Conservation (phyloP, 2,888 invertebrate species). For the Macrophya annulata region DNA sequence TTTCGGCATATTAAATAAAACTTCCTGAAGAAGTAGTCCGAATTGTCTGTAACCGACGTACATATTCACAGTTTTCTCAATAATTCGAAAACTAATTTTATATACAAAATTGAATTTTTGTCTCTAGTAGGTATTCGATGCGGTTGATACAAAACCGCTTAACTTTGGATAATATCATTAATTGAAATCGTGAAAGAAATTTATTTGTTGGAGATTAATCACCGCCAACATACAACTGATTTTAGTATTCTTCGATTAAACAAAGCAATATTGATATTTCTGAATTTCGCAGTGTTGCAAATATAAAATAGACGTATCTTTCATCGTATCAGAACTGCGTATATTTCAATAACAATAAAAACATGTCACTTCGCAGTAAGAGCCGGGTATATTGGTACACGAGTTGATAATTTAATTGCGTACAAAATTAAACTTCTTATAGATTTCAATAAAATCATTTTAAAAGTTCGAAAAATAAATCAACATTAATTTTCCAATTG, state of each 20-base stretch:
- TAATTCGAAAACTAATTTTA: not conserved
- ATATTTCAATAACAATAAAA: not conserved
- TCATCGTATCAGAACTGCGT: not conserved
- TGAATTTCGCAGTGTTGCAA: not conserved
- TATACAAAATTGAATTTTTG: not conserved
- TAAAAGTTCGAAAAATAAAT: not conserved
- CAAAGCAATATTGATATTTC: not conserved
- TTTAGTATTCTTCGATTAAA: not conserved
- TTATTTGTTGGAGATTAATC: not conserved
- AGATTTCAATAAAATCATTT: not conserved
- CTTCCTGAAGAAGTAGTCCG: not conserved
- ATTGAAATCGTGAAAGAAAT: not conserved
- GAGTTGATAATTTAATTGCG: not conserved
- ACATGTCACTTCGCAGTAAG: not conserved
- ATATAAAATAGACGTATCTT: not conserved
- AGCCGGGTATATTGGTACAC: not conserved
- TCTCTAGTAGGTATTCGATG: not conserved
- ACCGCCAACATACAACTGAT: not conserved
- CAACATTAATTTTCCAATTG: not conserved
- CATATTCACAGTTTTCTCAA: not conserved
- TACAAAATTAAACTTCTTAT: not conserved
- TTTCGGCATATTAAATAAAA: not conserved
- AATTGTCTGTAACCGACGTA: not conserved
- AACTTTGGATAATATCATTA: not conserved
- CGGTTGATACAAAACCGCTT: not conserved